Base-by-base conservation (phyloP, 2,888 invertebrate genomes). In the Chymomyza amoena region DNA sequence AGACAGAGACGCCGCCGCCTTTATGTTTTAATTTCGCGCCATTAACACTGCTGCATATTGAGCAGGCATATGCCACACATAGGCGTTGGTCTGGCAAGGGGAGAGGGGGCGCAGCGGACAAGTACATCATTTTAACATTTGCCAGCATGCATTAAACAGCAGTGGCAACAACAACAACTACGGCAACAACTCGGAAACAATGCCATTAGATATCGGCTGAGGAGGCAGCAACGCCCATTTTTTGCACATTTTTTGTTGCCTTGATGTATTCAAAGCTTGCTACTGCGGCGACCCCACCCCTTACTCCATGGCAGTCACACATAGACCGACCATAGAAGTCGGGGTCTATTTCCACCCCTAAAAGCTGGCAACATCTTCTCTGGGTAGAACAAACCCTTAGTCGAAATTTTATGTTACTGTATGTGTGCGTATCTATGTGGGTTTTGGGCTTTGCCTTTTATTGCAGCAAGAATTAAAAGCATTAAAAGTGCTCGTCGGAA, bases 91-190 rank as follows among this genome's bases (percentile, higher is more conserved):
- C 32, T 32, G 32, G 9, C 32, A 32, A n/a, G n/a, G n/a, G n/a
- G 7, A 25, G 61, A 16, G 18, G 25, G 10, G 39, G 39, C 4
- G 39, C 39, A 13, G 39, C 32, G 51, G 64, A 64, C 73, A 73
- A 81, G 79, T 78, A 84, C 83, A 84, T 84, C 78, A 84, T 86
- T 84, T 84, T 77, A 73, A 86, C 83, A 86, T 84, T 84, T 84
- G 80, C 84, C 80, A 75, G 79, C 86, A 86, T 83, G 84, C 83
- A 83, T 86, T 83, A 86, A 83, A 81, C 79, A 82, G 81, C 72
- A 69, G 70, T 69, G 64, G 59, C 57, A 78, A 63, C 18, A 25
- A 5, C 57, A 25, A 5, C 73, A 69, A 64, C 69, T 64, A 54
- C 72, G 61, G 50, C 50, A 66, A 66, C 28, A 69, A 69, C 76